A percentile compares a stretch with the other conserved stretches of the same genome.
phyloP scores from a whole-genome alignment of 2,113 vertebrate species.

The Symphodus melops region DNA sequence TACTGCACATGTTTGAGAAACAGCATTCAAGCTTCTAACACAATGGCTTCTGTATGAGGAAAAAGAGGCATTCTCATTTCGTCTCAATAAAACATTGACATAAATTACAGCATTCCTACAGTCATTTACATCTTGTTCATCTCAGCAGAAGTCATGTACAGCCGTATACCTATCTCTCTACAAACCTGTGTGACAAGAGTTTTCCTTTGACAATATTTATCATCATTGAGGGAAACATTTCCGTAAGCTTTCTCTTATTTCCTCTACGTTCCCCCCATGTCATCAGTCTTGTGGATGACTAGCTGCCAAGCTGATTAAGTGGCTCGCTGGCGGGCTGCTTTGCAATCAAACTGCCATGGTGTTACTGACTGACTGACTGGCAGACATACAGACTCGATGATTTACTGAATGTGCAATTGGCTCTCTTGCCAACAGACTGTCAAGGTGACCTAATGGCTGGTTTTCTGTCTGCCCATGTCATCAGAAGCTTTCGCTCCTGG shows the following conservation, averaged over 20 bases:
- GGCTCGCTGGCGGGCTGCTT: conserved; percentile 56
- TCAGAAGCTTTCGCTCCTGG: conserved; percentile 16
- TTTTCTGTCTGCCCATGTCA: conserved; percentile 15
- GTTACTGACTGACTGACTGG: conserved; percentile 38
- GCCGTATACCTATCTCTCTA: conserved; percentile 1
- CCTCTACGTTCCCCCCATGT: conserved; percentile 61
- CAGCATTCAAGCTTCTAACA: too few relatives aligned
- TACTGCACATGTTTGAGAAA: too few relatives aligned
- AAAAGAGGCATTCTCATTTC: too few relatives aligned
- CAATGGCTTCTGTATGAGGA: too few relatives aligned
- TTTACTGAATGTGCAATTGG: conserved; percentile 22
- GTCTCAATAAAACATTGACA: too few relatives aligned
- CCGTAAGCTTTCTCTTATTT: conserved; percentile 61
- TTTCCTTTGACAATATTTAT: conserved; percentile 51
- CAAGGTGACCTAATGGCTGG: conserved; percentile 45
- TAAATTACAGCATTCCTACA: too few relatives aligned
- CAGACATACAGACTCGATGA: conserved; percentile 36
- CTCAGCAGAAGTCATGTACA: conserved; percentile 22
- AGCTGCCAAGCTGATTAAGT: conserved; percentile 71
- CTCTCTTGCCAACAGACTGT: conserved; percentile 39
- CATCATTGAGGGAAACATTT: conserved; percentile 45
- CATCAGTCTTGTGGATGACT: conserved; percentile 69
- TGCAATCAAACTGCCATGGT: conserved; percentile 45
- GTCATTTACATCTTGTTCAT: background rate
- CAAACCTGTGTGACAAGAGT: conserved; percentile 33